Base-by-base conservation (phyloP, 2,888 invertebrate species). In the Drepana falcataria region DNA sequence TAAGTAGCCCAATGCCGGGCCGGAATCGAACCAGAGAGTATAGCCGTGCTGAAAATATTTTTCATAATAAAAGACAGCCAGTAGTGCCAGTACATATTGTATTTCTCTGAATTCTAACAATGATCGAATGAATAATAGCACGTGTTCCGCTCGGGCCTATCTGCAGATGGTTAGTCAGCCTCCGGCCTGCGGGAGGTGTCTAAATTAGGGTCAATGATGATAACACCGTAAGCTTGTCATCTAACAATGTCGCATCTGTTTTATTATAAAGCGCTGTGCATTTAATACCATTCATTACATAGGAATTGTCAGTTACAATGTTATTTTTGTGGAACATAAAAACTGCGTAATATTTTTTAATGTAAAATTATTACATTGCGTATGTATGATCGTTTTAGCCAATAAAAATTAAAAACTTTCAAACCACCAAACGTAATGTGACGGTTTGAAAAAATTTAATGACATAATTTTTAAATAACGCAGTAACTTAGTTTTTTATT, bases 191-290 rank as follows among this genome's bases (percentile, higher is more conserved):
- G 68, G 71, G 79, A 71, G 75, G 68, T 71, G 69, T 67, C 71
- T 79, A 72, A 86, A 87, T 87, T 87, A 86, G 73, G 85, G 85
- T 85, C 87, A 87, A 85, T 84, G 85, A 82, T 85, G 81, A 83
- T 81, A 80, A 77, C 75, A 72, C 75, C 64, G 69, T 79, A 79
- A 80, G 82, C 79, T 69, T 66, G 74, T 75, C 77, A 77, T 77
- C 73, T 71, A 69, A 66, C 66, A 72, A 65, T 62, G 44, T 44
- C 2, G 9, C 44, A 9, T 9, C 2, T 44, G 64, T 65, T 61
- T 57, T 57, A 65, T 64, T 55, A 52, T 37, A n/a, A 40, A 35
- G 9, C 35, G n/a, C 35, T 49, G 5, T 35, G 33, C 40, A 53
- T 41, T 51, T n/a, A 7, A 44, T 49, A 37, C 49, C 35, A 21